phyloP scores from a whole-genome alignment of 2,113 vertebrate genomes.

The Natator depressus region DNA sequence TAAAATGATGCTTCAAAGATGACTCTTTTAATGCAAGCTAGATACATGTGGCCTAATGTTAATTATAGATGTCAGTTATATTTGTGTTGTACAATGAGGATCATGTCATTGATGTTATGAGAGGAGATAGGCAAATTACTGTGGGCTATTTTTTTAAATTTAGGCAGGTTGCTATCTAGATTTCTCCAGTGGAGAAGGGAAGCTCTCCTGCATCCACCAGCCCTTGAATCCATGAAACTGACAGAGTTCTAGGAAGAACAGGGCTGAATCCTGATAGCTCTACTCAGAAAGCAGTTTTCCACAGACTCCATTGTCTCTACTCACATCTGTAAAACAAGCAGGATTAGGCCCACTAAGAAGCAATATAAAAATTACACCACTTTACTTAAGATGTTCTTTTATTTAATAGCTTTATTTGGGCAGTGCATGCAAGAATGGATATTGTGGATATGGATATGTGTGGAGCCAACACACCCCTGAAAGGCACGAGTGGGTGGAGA shows the following conservation, averaged over 20 bases:
- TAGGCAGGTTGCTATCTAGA: conserved; percentile 36
- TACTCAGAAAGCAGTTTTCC: not conserved
- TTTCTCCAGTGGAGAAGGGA: not conserved
- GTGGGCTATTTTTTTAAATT: conserved; percentile 2
- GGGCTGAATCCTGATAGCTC: not conserved
- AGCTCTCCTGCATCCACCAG: not conserved
- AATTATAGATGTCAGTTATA: conserved; percentile 75
- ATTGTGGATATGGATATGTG: not conserved
- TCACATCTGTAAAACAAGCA: not conserved
- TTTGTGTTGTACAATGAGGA: conserved; percentile 72
- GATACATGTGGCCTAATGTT: conserved; percentile 70
- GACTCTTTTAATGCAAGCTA: conserved; percentile 71
- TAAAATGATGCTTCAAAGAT: conserved; percentile 70
- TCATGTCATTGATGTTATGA: conserved; percentile 72
- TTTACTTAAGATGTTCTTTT: not conserved
- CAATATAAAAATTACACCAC: not conserved
- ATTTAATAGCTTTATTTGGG: not conserved
- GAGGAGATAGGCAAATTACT: conserved; percentile 23
- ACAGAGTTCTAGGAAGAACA: not conserved
- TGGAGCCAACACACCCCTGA: not conserved
- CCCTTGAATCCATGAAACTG: not conserved
- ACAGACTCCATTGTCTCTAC: not conserved
- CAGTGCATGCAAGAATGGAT: not conserved
- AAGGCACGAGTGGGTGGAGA: not conserved
- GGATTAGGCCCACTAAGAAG: not conserved